phyloP scores from a whole-genome alignment of 2,113 vertebrate species.

The Eolophus roseicapilla region DNA sequence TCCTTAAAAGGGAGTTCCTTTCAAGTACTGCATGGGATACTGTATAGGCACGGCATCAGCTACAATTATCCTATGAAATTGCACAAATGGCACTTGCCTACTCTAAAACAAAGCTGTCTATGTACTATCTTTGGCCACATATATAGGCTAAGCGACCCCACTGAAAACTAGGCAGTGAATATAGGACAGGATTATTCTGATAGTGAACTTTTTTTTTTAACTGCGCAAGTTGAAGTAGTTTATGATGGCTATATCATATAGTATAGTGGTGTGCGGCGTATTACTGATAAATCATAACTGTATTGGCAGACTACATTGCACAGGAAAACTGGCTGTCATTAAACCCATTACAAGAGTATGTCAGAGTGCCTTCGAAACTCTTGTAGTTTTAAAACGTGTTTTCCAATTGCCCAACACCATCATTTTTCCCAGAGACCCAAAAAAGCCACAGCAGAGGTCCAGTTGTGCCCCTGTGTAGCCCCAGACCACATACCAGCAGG shows the following conservation, averaged over 20 bases:
- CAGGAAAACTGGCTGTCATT: not conserved
- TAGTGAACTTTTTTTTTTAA: not conserved
- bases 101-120: not conserved
- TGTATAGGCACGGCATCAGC: not conserved
- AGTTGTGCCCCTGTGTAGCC: rapidly evolving
- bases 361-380: not conserved
- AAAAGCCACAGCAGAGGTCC: not conserved
- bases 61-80: not conserved
- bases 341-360: not conserved
- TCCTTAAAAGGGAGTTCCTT: no score
- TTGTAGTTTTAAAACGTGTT: not conserved
- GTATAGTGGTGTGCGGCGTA: not conserved
- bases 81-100: not conserved
- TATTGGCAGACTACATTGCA: not conserved
- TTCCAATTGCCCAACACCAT: rapidly evolving
- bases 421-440: not conserved
- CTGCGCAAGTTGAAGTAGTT: not conserved
- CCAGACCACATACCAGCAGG: conserved; percentile 81
- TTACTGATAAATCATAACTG: not conserved
- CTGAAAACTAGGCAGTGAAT: not conserved
- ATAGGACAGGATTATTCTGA: not conserved
- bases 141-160: not conserved
- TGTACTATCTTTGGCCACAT: not conserved
- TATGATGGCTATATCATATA: not conserved
- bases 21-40: no score